Conservation (phyloP, 2,888 invertebrate species). For the Tenthredo distinguenda region DNA sequence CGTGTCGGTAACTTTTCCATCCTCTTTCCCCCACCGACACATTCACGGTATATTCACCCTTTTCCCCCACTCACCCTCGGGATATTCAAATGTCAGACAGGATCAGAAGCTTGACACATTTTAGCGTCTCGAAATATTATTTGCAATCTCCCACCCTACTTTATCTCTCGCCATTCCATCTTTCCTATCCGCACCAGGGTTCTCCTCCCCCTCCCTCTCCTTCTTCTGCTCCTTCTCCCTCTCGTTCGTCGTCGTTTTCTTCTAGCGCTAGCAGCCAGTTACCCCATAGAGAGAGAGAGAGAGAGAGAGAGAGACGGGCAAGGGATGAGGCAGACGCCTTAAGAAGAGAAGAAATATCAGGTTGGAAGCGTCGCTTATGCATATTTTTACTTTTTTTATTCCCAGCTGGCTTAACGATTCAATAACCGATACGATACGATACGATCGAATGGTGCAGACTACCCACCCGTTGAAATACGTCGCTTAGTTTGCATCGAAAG, state of each 20-base stretch:
- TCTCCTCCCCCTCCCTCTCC: not conserved
- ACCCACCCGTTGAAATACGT: constrained; percentile 56
- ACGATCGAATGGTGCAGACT: constrained; percentile 63
- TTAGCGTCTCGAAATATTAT: constrained; percentile 77
- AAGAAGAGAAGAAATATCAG: constrained; percentile 33
- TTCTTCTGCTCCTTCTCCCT: not conserved
- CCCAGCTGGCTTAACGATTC: constrained; percentile 70
- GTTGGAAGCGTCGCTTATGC: constrained; percentile 35
- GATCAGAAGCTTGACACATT: constrained; percentile 77
- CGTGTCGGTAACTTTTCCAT: constrained; percentile 33
- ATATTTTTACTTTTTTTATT: constrained; percentile 29
- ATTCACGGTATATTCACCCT: constrained; percentile 44
- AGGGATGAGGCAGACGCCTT: not conserved
- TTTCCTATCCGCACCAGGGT: constrained; percentile 6
- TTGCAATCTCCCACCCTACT: constrained; percentile 65
- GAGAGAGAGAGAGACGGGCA: not conserved
- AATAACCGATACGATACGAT: constrained; percentile 70
- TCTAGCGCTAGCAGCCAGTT: not conserved
- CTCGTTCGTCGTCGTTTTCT: not conserved
- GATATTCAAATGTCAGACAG: constrained; percentile 77
- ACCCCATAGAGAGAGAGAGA: not conserved
- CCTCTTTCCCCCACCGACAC: constrained; percentile 11
- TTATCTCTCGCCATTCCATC: constrained; percentile 55
- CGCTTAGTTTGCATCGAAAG: constrained; percentile 73
- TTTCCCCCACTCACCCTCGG: constrained; percentile 56